phyloP scores from a whole-genome alignment of 2,888 invertebrate genomes.

The Cephus sareptanus region DNA sequence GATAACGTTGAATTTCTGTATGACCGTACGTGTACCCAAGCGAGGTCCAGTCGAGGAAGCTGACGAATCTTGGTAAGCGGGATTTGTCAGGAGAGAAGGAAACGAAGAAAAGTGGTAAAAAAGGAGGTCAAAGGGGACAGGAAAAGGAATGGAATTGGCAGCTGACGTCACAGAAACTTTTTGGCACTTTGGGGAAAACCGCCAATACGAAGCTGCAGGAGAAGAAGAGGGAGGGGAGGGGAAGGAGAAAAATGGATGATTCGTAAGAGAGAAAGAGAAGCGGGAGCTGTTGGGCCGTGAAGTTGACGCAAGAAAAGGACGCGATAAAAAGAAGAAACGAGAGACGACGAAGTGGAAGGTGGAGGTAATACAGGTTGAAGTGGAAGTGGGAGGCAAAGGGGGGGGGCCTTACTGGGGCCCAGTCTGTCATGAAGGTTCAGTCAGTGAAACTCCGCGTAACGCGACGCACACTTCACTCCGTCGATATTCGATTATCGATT shows the following conservation, averaged over 20 bases:
- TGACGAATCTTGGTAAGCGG: not conserved
- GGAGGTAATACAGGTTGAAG: slow-evolving; percentile 7
- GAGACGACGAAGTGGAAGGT: slow-evolving; percentile 16
- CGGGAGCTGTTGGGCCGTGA: too few relatives aligned
- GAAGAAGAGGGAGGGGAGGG: too few relatives aligned
- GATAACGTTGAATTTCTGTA: too few relatives aligned
- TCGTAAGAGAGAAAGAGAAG: too few relatives aligned
- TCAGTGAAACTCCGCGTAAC: slow-evolving; percentile 38
- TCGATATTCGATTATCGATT: not conserved
- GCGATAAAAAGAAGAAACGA: slow-evolving; percentile 5
- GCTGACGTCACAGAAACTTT: too few relatives aligned
- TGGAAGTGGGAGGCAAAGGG: slow-evolving; percentile 13
- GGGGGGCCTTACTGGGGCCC: not conserved
- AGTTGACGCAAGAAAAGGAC: slow-evolving; percentile 11
- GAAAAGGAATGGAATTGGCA: not conserved
- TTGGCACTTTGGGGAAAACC: too few relatives aligned
- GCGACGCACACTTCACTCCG: slow-evolving; percentile 28
- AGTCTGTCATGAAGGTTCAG: slow-evolving; percentile 25
- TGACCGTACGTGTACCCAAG: too few relatives aligned
- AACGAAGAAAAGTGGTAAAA: not conserved
- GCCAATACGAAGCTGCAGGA: too few relatives aligned
- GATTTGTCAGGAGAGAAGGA: not conserved
- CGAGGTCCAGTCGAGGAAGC: too few relatives aligned
- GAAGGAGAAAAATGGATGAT: too few relatives aligned
- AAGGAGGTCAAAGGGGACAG: slow-evolving; percentile 8